Evolutionary conservation across 2,888 invertebrate species (phyloP).

Genomic region (Lymantria monacha): DNA sequence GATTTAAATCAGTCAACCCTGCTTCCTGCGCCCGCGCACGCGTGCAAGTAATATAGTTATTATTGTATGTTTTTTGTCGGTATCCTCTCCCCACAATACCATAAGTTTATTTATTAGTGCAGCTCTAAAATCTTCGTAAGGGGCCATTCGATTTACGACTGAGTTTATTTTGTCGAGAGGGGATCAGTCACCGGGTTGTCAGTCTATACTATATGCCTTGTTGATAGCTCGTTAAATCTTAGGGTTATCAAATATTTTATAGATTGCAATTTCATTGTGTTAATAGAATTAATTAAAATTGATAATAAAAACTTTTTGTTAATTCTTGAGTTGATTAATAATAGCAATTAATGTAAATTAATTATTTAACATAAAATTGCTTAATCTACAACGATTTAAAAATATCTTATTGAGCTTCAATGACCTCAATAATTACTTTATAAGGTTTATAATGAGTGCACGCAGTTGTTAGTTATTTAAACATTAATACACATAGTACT

Average conservation of each 20-base stretch:
- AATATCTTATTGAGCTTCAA: no score
- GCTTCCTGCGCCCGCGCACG: slow-evolving; percentile 37
- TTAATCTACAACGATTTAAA: no score
- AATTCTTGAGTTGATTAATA: no score
- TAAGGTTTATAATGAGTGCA: no score
- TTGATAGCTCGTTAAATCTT: slow-evolving; percentile 45
- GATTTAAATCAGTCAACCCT: not conserved
- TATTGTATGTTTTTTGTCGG: slow-evolving; percentile 46
- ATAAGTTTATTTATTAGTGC: slow-evolving; percentile 74
- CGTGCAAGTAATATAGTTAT: slow-evolving; percentile 64
- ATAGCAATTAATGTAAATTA: no score
- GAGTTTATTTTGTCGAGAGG: slow-evolving; percentile 63
- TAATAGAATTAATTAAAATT: not conserved
- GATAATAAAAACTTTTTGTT: not conserved
- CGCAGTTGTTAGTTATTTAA: no score
- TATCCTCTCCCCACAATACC: slow-evolving; percentile 57
- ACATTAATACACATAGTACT: no score
- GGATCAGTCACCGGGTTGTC: slow-evolving; percentile 56
- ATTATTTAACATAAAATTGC: no score
- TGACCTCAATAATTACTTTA: no score
- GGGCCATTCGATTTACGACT: slow-evolving; percentile 66
- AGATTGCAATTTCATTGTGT: slow-evolving; percentile 10
- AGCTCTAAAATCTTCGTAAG: slow-evolving; percentile 66
- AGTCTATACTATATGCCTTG: slow-evolving; percentile 58
- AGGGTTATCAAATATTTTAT: slow-evolving; percentile 47